Base-by-base conservation (phyloP, 1,140 invertebrate species). In the Bombus polaris region DNA sequence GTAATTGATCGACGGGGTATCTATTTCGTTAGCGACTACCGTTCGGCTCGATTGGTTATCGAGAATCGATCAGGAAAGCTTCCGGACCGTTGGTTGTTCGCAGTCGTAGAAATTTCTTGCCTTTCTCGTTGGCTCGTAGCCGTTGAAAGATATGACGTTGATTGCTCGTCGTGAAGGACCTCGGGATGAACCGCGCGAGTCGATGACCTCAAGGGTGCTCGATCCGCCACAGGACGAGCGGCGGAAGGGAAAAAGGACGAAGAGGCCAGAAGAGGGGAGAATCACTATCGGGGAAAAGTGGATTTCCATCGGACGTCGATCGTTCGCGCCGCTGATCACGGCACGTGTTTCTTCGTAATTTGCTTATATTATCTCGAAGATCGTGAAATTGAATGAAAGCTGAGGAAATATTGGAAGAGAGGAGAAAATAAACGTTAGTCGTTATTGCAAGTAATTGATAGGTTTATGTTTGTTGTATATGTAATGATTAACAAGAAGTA, bases 131-230 rank as follows among this genome's bases (percentile, higher is more conserved):
- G 75, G 53, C 77, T 74, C 77, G 42, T 87, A 75, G 59, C 65
- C 75, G 89, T 80, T 91, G 89, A 91, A 86, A 91, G 90, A 89
- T 91, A 91, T 90, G 89, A 91, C 89, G 90, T 91, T 91, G 90
- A 91, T 91, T 91, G 89, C 90, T 82, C 83, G 87, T 81, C 87
- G 81, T 72, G 76, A 59, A 87, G 89, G 90, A 86, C 90, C 87
- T 28, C 65, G 32, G 80, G 89, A 89, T 91, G 87, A 88, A 91
- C 90, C 81, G 57, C 53, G 57, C 78, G 83, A 68, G 89, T 90
- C 89, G 82, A 90, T 47, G 89, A 90, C 86, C 89, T 70, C 76
- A 47, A 75, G 76, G 82, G 71, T 79, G 85, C 71, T 76, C 83
- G 87, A 89, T 77, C 81, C 77, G 78, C 47, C 78, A 62, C 39